phyloP scores from a whole-genome alignment of 2,888 invertebrate genomes.

The Brassicogethes aeneus region DNA sequence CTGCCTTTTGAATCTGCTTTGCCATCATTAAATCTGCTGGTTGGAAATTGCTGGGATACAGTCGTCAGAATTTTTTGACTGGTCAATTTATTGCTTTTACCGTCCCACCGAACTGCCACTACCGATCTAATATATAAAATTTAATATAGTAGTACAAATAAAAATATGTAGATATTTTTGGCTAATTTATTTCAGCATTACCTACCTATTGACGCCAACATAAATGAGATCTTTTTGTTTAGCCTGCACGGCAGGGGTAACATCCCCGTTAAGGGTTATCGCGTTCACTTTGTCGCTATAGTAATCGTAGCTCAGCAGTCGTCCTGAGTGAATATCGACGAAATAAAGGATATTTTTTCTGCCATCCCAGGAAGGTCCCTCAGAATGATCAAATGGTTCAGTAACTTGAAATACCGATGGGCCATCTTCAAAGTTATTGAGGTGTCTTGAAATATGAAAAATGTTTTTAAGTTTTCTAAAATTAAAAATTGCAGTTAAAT shows the following conservation, averaged over 20 bases:
- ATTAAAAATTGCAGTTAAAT: too few relatives aligned
- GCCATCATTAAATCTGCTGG: constrained; percentile 50
- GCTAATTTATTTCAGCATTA: not conserved
- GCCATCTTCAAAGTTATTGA: constrained; percentile 8
- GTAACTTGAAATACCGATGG: constrained; percentile 20
- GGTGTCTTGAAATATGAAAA: too few relatives aligned
- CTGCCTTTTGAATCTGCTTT: constrained; percentile 50
- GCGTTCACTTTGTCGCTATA: constrained; percentile 15
- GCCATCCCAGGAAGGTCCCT: constrained; percentile 21
- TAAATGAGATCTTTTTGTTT: constrained; percentile 17
- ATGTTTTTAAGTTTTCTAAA: too few relatives aligned
- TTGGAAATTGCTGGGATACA: constrained; percentile 41
- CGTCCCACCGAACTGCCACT: constrained; percentile 44
- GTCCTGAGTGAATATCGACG: constrained; percentile 20
- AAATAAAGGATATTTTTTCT: constrained; percentile 18
- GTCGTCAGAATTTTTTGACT: constrained; percentile 30
- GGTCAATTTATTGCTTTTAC: constrained; percentile 19
- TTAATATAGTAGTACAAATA: constrained; percentile 22
- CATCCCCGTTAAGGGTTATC: constrained; percentile 17
- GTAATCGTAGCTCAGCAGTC: constrained; percentile 18
- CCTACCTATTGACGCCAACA: constrained; percentile 17
- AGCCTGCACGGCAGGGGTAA: constrained; percentile 17
- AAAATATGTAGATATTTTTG: not conserved
- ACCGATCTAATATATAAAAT: constrained; percentile 26
- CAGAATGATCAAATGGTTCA: constrained; percentile 19